These are phyloP conservation scores for Chydorus sphaericus DNA, from an alignment of 2,888 invertebrate species.

Conservation along the genomic window DNA sequence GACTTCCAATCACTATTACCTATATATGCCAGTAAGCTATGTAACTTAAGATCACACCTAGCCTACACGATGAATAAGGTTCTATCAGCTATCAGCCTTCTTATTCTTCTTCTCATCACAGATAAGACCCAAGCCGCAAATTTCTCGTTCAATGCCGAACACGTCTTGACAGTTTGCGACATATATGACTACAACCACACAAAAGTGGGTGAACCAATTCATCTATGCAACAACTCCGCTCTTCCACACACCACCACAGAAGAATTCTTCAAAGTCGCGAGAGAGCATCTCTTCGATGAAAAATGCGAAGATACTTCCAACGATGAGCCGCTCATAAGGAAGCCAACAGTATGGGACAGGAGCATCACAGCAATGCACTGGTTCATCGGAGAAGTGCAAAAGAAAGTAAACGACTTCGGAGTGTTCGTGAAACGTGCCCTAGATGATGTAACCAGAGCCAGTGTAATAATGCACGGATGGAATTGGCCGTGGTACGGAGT, in stretches of 20 bases:
- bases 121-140: too few species aligned
- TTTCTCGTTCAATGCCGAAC: background rate
- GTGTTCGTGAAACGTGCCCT: background rate
- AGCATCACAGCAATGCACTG: background rate
- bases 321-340: background rate
- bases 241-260: too few species aligned
- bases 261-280: background rate
- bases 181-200: background rate
- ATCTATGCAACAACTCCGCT: background rate
- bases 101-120: too few species aligned
- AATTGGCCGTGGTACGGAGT: background rate
- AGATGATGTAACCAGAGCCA: background rate
- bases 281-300: background rate
- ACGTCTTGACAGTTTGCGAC: background rate
- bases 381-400: background rate
- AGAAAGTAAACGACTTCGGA: background rate
- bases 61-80: too few species aligned
- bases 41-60: too few species aligned
- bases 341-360: background rate
- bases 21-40: too few species aligned
- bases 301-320: background rate
- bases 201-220: background rate
- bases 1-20: too few species aligned
- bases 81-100: too few species aligned
- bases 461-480: background rate